Evolutionary conservation across 2,888 invertebrate species (phyloP), one percentile per base, ranked within the genome.

Genomic region (Craniophora ligustri): DNA sequence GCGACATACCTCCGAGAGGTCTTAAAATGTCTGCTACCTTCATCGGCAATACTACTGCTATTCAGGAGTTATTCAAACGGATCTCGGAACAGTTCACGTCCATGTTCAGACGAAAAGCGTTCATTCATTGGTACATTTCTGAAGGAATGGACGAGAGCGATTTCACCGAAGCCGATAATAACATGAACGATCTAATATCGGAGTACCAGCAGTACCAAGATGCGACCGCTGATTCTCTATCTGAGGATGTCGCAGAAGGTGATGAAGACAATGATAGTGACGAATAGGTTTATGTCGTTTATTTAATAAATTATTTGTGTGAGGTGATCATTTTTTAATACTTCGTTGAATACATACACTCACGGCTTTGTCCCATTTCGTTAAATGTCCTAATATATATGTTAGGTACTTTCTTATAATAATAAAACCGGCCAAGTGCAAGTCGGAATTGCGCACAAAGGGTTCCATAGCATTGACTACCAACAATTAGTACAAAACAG

Each of bases 131-230:
- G 98, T 98, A 98, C 92, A 97, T 98, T 35, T 97, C 98, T 18
- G 98, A 98, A 85, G 98, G 98, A 47, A 98, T 98, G 98, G 98
- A 98, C 81, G 98, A 98, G 87, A 95, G 96, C 95, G 98, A 98
- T 86, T 98, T 98, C 91, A 97, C 97, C 11, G 98, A 98, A 82
- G 98, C 98, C 2, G 98, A 98, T 82, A 97, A 97, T 79, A 98
- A 98, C 93, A 96, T 98, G 96, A 97, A 96, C 78, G 97, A 97
- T 81, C 88, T 97, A 78, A 96, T 98, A 39, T 97, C 97, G 1
- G 98, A 98, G 86, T 98, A 98, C 84, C 98, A 98, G 85, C 98
- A 98, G 86, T 98, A 98, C 86, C 98, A 98, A 87, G 97, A 98
- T 80, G 98, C 97, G 7, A 96, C 97, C 11, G 95, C 96, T 59